Evolutionary conservation across 1,140 invertebrate species (phyloP).

Genomic region (Aradophagus sp.): DNA sequence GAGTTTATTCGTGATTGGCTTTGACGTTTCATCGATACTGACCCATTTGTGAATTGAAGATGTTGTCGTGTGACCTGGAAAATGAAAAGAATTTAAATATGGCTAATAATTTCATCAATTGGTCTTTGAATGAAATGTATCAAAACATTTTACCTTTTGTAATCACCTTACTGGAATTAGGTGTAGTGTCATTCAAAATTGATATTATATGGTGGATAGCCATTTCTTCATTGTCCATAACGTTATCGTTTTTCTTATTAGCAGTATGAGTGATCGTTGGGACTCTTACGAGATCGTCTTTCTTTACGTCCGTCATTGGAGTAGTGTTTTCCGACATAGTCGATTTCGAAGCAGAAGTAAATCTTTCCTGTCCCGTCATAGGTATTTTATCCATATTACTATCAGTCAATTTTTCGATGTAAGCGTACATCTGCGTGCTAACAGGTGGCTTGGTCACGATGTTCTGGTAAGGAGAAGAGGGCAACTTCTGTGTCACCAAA

Average conservation of each 20-base stretch:
- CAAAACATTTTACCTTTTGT: constrained; percentile 48
- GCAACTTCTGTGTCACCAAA: constrained; percentile 19
- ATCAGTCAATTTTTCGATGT: constrained; percentile 35
- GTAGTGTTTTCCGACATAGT: constrained; percentile 55
- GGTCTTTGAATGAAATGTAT: background rate
- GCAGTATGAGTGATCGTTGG: constrained; percentile 75
- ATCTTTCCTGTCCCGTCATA: constrained; percentile 29
- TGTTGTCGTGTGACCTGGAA: constrained; percentile 59
- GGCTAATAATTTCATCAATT: too few relatives aligned
- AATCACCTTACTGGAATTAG: constrained; percentile 62
- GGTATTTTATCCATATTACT: constrained; percentile 47
- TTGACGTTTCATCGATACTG: constrained; percentile 69
- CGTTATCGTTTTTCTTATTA: constrained; percentile 66
- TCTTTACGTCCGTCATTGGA: constrained; percentile 58
- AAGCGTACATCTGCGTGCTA: constrained; percentile 53
- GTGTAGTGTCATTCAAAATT: constrained; percentile 79
- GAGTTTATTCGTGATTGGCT: constrained; percentile 47
- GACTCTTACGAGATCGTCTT: constrained; percentile 73
- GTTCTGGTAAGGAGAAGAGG: constrained; percentile 1
- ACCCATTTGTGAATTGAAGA: constrained; percentile 74
- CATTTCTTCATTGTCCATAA: constrained; percentile 68
- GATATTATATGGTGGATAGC: constrained; percentile 78
- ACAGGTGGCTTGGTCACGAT: constrained; percentile 22
- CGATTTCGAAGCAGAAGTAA: constrained; percentile 21
- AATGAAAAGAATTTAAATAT: background rate